Evolutionary conservation across 2,797 vertebrate species (phyloP).

Genomic region (Anguilla marmorata): DNA sequence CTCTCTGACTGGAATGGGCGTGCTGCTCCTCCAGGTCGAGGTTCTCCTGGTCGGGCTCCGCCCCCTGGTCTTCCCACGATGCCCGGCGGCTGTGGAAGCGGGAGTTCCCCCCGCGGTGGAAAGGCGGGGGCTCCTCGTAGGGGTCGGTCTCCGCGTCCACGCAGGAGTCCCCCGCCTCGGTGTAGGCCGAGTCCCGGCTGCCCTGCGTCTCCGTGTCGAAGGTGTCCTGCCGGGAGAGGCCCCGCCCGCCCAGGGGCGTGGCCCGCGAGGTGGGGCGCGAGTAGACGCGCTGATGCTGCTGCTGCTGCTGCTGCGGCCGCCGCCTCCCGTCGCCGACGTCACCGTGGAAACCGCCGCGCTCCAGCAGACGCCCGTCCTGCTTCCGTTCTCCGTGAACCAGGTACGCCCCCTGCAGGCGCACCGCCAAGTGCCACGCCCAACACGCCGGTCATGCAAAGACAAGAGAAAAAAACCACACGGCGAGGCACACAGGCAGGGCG

Average conservation of each 20-base stretch:
- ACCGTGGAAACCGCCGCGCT: slow-evolving; percentile 76
- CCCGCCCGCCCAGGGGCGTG: slow-evolving; percentile 70
- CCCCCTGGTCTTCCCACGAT: slow-evolving; percentile 82
- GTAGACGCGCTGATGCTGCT: slow-evolving; percentile 64
- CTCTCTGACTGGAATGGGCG: slow-evolving; percentile 77
- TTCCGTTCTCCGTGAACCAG: slow-evolving; percentile 85
- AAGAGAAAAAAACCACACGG: slow-evolving; percentile 33
- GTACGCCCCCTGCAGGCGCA: slow-evolving; percentile 82
- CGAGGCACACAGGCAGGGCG: slow-evolving; percentile 52
- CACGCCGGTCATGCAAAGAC: slow-evolving; percentile 13
- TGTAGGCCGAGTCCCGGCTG: slow-evolving; percentile 90
- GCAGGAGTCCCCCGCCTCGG: slow-evolving; percentile 87
- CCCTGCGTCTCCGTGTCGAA: slow-evolving; percentile 90
- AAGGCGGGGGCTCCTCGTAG: slow-evolving; percentile 85
- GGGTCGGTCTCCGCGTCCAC: slow-evolving; percentile 95
- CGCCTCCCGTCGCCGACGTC: slow-evolving; percentile 74
- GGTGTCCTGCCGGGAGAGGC: slow-evolving; percentile 89
- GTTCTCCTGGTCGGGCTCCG: slow-evolving; percentile 83
- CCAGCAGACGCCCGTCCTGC: slow-evolving; percentile 74
- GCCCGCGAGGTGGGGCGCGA: slow-evolving; percentile 70
- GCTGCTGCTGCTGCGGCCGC: slow-evolving; percentile 72
- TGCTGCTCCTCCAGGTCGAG: slow-evolving; percentile 66
- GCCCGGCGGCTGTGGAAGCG: slow-evolving; percentile 76
- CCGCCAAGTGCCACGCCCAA: slow-evolving; percentile 57
- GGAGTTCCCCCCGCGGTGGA: slow-evolving; percentile 66